Percentiles rank a stretch among this genome's conserved stretches.
Evolutionary conservation across 37 sponge, comb jelly and placozoan species (phyloP).

Genomic region (Lycopodina hypogea): DNA sequence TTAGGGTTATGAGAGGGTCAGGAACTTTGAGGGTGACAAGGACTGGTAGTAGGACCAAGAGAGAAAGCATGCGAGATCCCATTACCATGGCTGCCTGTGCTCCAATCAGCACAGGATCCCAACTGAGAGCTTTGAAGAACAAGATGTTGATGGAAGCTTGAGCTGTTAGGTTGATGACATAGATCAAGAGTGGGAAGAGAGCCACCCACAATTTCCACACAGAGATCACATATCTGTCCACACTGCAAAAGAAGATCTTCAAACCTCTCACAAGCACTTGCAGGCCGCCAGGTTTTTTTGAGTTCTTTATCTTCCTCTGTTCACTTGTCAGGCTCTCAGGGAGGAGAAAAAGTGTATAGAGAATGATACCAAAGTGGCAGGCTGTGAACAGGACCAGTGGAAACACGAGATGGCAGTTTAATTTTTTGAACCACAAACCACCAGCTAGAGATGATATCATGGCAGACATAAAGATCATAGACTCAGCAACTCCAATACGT

Average conservation of each 20-base stretch:
- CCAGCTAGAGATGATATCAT: conserved; percentile 5
- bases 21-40: conserved; percentile 33
- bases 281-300: not conserved
- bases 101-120: conserved; percentile 41
- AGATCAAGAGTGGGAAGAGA: not conserved
- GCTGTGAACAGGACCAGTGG: conserved; percentile 10
- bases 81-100: not conserved
- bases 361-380: not conserved
- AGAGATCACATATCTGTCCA: not conserved
- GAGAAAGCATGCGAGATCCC: conserved; percentile 14
- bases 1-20: conserved; percentile 44
- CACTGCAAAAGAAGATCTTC: conserved; percentile 34
- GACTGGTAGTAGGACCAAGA: conserved; percentile 49
- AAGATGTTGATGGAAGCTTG: not conserved
- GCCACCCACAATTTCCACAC: conserved; percentile 41
- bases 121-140: conserved; percentile 42
- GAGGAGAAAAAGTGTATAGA: conserved; percentile 40
- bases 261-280: conserved; percentile 15
- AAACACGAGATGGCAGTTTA: conserved; percentile 36
- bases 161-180: conserved; percentile 24
- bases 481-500: conserved; percentile 42
- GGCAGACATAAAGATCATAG: conserved; percentile 35
- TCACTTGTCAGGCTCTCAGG: conserved; percentile 31
- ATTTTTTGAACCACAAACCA: conserved; percentile 36
- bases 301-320: not conserved